Evolutionary conservation across 30 jellyfish, hydroid and myxozoan genomes (phyloP).

Genomic region (Aurelia aurita complex sp. Pacific): DNA sequence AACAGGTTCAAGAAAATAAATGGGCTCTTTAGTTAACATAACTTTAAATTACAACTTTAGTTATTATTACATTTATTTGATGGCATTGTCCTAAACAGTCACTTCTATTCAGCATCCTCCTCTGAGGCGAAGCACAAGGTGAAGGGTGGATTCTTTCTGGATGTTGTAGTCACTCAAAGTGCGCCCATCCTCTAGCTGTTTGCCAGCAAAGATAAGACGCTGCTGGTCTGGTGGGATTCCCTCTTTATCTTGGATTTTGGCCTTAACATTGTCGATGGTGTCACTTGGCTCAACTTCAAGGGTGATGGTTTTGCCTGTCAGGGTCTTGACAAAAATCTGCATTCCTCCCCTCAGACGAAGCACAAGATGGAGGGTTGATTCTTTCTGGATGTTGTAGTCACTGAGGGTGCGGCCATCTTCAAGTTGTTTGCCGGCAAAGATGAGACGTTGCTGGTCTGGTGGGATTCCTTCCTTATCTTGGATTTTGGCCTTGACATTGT

Average conservation of each 20-base stretch:
- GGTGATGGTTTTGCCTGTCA: conserved; percentile 97
- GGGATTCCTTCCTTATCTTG: conserved; percentile 99
- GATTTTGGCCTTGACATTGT: conserved; percentile 91
- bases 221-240: conserved; percentile 98
- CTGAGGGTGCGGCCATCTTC: conserved; percentile 98
- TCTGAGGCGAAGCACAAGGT: conserved; percentile 73
- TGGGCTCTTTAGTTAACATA: too few species aligned
- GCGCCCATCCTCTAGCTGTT: conserved; percentile 92
- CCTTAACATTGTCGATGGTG: conserved; percentile 81
- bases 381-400: conserved; percentile 96
- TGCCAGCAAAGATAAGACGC: conserved; percentile 86
- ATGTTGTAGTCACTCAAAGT: conserved; percentile 89
- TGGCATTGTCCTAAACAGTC: too few species aligned
- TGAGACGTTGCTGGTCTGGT: conserved; percentile 97
- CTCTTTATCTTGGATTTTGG: conserved; percentile 95
- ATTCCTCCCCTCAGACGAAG: conserved; percentile 98
- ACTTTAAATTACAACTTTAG: too few species aligned
- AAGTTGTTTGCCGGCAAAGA: conserved; percentile 97
- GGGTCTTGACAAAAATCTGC: conserved; percentile 97
- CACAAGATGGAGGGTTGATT: conserved; percentile 96
- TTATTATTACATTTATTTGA: too few species aligned
- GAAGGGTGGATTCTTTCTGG: conserved; percentile 89
- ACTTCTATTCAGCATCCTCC: conserved; percentile 47
- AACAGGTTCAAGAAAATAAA: too few species aligned
- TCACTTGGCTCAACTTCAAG: conserved; percentile 95